These are phyloP conservation scores for Hapalemur alaotrensis DNA, from an alignment of 2,797 vertebrate genomes.

Conservation along the genomic window DNA sequence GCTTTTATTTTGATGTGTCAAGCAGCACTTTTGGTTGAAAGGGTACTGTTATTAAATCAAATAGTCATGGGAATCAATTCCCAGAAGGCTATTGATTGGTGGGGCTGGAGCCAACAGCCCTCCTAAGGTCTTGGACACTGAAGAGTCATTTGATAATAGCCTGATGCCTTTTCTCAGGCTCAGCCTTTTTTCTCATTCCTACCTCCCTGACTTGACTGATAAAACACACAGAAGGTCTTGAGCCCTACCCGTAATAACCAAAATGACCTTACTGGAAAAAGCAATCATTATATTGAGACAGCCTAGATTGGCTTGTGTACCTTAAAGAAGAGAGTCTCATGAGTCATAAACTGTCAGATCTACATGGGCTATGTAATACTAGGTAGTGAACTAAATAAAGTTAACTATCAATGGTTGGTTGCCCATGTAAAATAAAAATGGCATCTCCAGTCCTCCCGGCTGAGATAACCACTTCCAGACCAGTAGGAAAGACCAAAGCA, in stretches of 20 bases:
- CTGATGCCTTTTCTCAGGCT: constrained; percentile 13
- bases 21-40: constrained; percentile 11
- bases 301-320: background rate
- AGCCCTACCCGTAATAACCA: background rate
- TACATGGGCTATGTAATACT: background rate
- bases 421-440: constrained; percentile 23
- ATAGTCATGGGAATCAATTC: constrained; percentile 15
- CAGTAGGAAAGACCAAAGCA: constrained; percentile 12
- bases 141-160: background rate
- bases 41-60: constrained; percentile 21
- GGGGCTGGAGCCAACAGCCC: background rate
- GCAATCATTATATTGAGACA: constrained; percentile 27
- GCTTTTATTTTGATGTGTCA: constrained; percentile 21
- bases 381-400: background rate
- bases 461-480: constrained; percentile 10
- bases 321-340: background rate
- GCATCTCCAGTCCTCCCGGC: background rate
- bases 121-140: background rate
- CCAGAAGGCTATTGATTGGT: background rate
- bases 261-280: constrained; percentile 51
- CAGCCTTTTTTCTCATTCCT: background rate
- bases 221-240: background rate
- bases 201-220: background rate
- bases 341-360: constrained; percentile 37
- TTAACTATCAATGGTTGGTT: background rate